Evolutionary conservation across 2,888 invertebrate genomes (phyloP).

Genomic region (Tricholauxania praeusta): DNA sequence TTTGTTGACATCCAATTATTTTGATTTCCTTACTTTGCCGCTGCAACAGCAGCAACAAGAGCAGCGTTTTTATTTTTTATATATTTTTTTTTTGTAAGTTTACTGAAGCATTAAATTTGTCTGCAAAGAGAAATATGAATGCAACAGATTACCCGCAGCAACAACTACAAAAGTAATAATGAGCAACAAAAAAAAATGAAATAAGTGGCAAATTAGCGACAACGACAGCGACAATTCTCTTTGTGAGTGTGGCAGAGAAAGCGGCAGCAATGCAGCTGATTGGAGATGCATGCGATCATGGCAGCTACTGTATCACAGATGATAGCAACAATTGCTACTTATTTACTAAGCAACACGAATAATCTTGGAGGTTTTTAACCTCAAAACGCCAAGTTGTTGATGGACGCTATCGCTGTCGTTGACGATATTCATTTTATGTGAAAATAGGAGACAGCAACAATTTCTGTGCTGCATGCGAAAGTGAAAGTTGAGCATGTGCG

Average conservation of each 20-base stretch:
- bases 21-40: slow-evolving; percentile 24
- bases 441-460: background rate
- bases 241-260: background rate
- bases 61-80: background rate
- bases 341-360: background rate
- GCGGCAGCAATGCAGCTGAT: background rate
- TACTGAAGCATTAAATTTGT: slow-evolving; percentile 19
- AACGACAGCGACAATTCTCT: slow-evolving; percentile 5
- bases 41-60: slow-evolving; percentile 28
- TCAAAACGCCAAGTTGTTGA: slow-evolving; percentile 14
- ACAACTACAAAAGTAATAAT: slow-evolving; percentile 13
- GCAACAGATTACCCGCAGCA: background rate
- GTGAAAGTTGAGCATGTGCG: slow-evolving; percentile 29
- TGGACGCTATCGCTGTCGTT: background rate
- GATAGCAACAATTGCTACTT: slow-evolving; percentile 8
- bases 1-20: slow-evolving; percentile 37
- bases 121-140: background rate
- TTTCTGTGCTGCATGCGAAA: slow-evolving; percentile 20
- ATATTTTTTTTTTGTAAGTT: slow-evolving; percentile 22
- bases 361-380: slow-evolving; percentile 35
- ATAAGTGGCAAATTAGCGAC: slow-evolving; percentile 19
- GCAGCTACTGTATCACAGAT: background rate
- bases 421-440: background rate
- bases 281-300: slow-evolving; percentile 4
- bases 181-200: background rate